Evolutionary conservation across 2,113 vertebrate genomes (phyloP).

Genomic region (Eudorcas thomsonii): DNA sequence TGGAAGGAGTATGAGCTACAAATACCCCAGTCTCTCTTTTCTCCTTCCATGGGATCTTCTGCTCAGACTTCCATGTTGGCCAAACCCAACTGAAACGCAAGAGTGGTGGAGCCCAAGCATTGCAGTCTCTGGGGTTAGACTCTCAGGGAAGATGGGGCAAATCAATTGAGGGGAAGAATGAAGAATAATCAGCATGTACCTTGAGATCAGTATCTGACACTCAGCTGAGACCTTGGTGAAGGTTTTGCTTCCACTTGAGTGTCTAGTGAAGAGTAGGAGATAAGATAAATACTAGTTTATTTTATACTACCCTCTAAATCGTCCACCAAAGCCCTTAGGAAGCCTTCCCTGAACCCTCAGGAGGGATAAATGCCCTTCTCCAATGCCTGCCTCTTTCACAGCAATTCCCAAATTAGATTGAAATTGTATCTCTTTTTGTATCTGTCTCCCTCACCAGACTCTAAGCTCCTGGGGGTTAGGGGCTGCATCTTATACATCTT

Average conservation of each 20-base stretch:
- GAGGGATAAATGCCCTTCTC: background rate
- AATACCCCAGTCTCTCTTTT: background rate
- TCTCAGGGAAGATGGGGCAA: background rate
- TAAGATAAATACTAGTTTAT: background rate
- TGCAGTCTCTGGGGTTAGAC: background rate
- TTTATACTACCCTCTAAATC: background rate
- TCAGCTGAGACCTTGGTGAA: background rate
- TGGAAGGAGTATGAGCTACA: background rate
- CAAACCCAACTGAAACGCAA: background rate
- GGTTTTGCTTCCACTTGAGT: background rate
- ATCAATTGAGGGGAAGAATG: background rate
- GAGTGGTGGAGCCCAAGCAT: background rate
- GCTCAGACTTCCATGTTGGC: background rate
- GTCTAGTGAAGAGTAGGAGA: background rate
- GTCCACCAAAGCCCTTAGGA: background rate
- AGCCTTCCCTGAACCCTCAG: background rate
- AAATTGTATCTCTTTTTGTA: background rate
- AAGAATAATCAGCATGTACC: background rate
- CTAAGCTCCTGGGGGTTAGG: background rate
- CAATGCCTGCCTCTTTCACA: background rate
- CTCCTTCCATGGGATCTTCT: background rate
- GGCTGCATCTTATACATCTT: background rate
- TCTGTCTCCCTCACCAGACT: background rate
- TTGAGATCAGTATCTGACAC: background rate
- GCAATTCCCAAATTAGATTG: background rate